These are phyloP conservation scores for Coptodon bakossiorum DNA, from an alignment of 2,113 vertebrate genomes.

Conservation along the genomic window DNA sequence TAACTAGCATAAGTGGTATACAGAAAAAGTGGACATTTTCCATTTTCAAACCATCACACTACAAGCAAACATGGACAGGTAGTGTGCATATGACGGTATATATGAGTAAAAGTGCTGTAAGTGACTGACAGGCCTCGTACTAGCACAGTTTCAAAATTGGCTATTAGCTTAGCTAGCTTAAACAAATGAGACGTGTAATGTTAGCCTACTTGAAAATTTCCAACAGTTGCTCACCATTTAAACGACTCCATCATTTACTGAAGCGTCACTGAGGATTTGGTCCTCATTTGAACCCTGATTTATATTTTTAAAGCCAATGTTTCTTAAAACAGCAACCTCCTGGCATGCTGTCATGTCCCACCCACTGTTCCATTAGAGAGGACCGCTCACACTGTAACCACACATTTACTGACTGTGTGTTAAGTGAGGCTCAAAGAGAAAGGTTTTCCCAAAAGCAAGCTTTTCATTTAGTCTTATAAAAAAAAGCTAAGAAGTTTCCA, in stretches of 20 bases:
- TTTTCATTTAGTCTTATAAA: not conserved
- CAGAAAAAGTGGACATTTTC: not conserved
- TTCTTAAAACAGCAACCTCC: not conserved
- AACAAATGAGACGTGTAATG: not conserved
- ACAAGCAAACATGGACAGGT: rapidly evolving
- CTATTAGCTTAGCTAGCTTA: not conserved
- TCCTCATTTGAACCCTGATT: not conserved
- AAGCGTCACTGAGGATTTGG: not conserved
- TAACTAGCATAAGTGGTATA: not conserved
- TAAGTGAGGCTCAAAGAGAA: not conserved
- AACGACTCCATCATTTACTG: rapidly evolving
- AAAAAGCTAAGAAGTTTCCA: not conserved
- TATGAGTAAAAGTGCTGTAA: not conserved
- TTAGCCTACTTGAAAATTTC: not conserved
- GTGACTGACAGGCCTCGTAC: not conserved
- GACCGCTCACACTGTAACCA: not conserved
- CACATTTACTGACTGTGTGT: not conserved
- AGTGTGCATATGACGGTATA: not conserved
- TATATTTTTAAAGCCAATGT: not conserved
- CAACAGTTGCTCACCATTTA: not conserved
- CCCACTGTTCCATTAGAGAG: not conserved
- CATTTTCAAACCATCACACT: not conserved
- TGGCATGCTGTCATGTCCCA: not conserved
- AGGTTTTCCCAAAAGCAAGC: not conserved
- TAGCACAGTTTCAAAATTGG: not conserved